phyloP scores from a whole-genome alignment of 2,797 vertebrate species.

The Sebastes taczanowskii region DNA sequence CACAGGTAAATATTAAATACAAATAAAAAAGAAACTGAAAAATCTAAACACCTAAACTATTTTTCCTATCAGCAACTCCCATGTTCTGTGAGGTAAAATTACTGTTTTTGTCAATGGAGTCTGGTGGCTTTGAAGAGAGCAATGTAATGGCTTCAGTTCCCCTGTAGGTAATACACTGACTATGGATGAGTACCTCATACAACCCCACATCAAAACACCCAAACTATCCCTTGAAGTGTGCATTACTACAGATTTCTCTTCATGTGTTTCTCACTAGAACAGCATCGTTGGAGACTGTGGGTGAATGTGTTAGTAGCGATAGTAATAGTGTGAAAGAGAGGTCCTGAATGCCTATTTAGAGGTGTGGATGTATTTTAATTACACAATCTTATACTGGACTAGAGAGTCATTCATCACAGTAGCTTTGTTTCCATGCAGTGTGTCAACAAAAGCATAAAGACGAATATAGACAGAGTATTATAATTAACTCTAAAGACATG shows the following conservation, averaged over 20 bases:
- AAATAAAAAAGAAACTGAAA: background rate
- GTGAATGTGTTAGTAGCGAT: background rate
- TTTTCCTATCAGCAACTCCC: background rate
- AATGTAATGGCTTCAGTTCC: no score
- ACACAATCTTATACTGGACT: background rate
- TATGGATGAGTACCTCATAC: no score
- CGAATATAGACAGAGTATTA: background rate
- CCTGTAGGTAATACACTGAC: no score
- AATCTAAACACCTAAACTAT: background rate
- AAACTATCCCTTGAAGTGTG: background rate
- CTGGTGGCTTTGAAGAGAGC: no score
- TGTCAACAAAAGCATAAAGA: background rate
- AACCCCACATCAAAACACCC: no score
- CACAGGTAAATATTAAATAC: background rate
- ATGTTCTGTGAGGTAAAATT: accelerated
- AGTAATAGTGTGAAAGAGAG: background rate
- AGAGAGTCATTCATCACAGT: background rate
- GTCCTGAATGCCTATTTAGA: background rate
- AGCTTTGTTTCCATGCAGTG: background rate
- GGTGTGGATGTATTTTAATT: background rate
- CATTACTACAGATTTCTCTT: background rate
- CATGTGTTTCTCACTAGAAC: background rate
- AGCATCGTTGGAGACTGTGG: background rate
- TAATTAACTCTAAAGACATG: background rate
- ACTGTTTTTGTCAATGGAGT: no score